Evolutionary conservation across 2,888 invertebrate genomes (phyloP), one percentile per base, ranked within the genome.

Genomic region (Harmothoe impar): DNA sequence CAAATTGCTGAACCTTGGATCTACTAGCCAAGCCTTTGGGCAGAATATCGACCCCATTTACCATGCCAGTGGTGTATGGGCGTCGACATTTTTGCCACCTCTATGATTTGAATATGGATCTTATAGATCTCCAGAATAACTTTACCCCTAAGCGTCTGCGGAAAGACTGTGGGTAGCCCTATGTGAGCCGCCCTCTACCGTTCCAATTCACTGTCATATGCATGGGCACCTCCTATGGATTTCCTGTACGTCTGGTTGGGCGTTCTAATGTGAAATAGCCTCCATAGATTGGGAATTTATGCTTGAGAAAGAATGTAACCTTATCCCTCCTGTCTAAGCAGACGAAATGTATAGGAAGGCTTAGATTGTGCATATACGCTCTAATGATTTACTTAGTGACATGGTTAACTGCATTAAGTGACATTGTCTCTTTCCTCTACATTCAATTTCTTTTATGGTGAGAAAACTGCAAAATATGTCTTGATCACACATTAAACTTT

Each of bases 71-170:
- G 29, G 29, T 72, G 72, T 72, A 25, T 72, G 29, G 72, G 31
- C 29, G 72, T 72, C 29, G 72, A 72, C 72, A 72, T 72, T 72
- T 72, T 29, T 72, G 29, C 29, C 72, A 29, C 29, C 25, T 15
- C 29, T 29, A 72, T 72, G 72, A 72, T 72, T 25, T 72, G 72
- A 72, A 72, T 72, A 72, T 72, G 31, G 72, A 25, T 72, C 5
- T 72, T 72, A 72, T 72, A 72, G 72, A 25, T 72, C 25, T 72
- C 72, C 25, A 72, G 72, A 72, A 72, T 29, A 29, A 23, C 25
- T 72, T 62, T 62, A n/a, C 62, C 62, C 62, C 62, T n/a, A 3
- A 62, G 62, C n/a, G 62, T n/a, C 23, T 62, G 20, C 15, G 23
- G 62, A 62, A 20, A 20, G 62, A n/a, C 20, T 62, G 62, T 1